Base-by-base conservation (phyloP, 2,797 vertebrate genomes). In the Eurystomus glaucurus region DNA sequence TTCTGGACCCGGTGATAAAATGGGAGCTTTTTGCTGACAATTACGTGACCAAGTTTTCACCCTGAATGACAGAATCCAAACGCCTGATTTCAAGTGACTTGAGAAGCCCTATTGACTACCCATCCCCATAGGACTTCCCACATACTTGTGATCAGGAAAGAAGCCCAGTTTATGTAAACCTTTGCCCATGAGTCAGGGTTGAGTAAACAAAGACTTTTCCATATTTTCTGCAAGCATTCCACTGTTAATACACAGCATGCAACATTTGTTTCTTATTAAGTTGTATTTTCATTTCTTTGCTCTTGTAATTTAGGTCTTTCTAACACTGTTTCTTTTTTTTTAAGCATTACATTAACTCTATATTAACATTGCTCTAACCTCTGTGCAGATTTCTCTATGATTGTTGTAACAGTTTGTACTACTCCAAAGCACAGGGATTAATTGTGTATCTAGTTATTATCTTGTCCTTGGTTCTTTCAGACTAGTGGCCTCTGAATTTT, bases 401-500 rank as follows among this genome's bases (percentile, higher is more conserved):
- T 87, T 94, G 50, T 75, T 80, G 66, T 96, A 96, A 98, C 91
- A 95, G 91, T 95, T 18, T 97, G 96, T 97, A 76, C 97, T 95
- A 78, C 78, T 83, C 93, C 35, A 86, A 92, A 96, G 96, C 86
- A 65, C 81, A 60, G 18, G 90, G 90, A 97, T 97, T 98, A 97
- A 97, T 98, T 98, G 91, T 22, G 92, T 97, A 97, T 97, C 88
- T 61, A 66, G 74, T 87, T 95, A 96, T 98, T 98, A 98, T 98
- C 98, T 95, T 95, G 98, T 97, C 98, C 98, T 98, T 98, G 98
- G 90, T 96, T 90, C 96, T 92, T 96, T 93, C 95, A 98, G 97
- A 94, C 95, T 94, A 85, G 76, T 50, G 90, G 97, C 87, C 97
- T 98, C 97, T 93, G 95, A 97, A 68, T 97, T 90, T 94, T 95